Evolutionary conservation across 2,113 vertebrate species (phyloP), one percentile per base, ranked within the genome.

Genomic region (Noctilio leporinus): DNA sequence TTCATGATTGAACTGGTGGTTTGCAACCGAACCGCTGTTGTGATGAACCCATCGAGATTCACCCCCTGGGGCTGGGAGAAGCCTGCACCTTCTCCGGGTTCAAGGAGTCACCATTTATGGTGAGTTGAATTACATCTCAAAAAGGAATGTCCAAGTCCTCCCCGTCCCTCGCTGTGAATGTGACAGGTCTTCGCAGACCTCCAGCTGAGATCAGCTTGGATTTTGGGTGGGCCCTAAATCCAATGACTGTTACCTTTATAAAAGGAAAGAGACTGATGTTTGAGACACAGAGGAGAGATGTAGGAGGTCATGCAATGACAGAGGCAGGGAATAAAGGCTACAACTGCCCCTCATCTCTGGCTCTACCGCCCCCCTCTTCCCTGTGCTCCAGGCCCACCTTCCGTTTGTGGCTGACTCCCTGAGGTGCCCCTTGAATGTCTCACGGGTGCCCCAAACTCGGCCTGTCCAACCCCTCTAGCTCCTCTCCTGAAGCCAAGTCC

Each of bases 81-180:
- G 35, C 10, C 2, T 2, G 22, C 19, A 4, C 35, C 17, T 59
- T 28, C 49, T 77, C 40, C 69, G 28, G 7, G 4, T 55, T 24
- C 20, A 51, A 64, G 17, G 45, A 24, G 12, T 10, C 19, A 8
- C 24, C 7, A 4, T 35, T 3, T 22, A 7, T 17, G 45, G 30
- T 64, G 40, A 7, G 40, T 65, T 80, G 17, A 49, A 17, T 38
- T 33, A 4, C 24, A 17, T 19, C 5, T 69, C 11, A 4, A 17
- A 62, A n/a, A 70, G 26, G 2, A 4, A 19, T 8, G 30, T 62
- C 82, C 75, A 64, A 14, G 7, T 43, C 3, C 77, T 30, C 10
- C 28, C 1, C 3, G 43, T 20, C 8, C 2, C 0, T 4, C 2
- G 26, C 11, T 35, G 22, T 12, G 10, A 38, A 62, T 0, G 1